Base-by-base conservation (phyloP, 2,888 invertebrate genomes). In the Orchestes rusci region DNA sequence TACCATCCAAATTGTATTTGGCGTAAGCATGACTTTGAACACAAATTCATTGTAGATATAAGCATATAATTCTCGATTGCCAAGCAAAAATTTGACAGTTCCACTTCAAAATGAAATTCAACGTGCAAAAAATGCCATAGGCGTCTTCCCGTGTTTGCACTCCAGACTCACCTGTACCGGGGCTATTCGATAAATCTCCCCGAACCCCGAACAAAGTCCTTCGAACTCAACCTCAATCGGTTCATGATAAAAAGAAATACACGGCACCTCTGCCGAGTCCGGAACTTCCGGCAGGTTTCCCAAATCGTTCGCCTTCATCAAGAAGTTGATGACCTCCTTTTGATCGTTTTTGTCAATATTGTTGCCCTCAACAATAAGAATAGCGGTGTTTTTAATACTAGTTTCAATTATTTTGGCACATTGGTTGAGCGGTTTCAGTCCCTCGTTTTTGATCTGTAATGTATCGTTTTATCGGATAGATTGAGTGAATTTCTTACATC, bases 261-360 rank as follows among this genome's bases (percentile, higher is more conserved):
- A 73, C 36, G 75, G 73, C 46, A 76, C 73, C 53, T 75, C 74
- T 53, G 71, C 70, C n/a, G 73, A 61, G 40, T 67, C 66, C 19
- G 76, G 76, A 13, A 76, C 72, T 54, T 73, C 75, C 17, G 76
- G 76, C 45, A 76, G 64, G 55, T 72, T 73, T 36, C 71, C 72
- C 40, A 72, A 51, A 28, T 56, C 48, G 41, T 56, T 59, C 18
- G 64, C 57, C 45, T 61, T 56, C 19, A 52, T 51, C 40, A 55
- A 51, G 53, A 65, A 65, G 41, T 51, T 56, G 19, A 58, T 53
- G 12, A 56, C 31, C 54, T 56, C 46, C 10, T 48, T 42, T 54
- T 47, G 48, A 52, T 54, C 41, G 10, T 2, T 20, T 15, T 35
- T 41, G 39, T 53, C 52, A 28, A 60, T 34, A 3, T 37, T 32